Conservation (phyloP, 2,888 invertebrate species). For the Aphidius colemani region DNA sequence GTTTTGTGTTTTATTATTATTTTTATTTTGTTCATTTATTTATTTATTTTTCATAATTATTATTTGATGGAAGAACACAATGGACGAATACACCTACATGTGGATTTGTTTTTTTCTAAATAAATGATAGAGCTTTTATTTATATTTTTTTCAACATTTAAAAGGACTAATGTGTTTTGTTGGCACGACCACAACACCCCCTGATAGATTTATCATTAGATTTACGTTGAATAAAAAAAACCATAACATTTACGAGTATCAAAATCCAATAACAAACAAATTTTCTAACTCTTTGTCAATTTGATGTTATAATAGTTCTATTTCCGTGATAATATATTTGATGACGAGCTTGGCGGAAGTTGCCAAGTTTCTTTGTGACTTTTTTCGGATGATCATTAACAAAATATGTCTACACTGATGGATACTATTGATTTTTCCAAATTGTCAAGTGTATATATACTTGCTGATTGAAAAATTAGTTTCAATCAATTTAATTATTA, state of each 20-base stretch:
- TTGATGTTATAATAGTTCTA: conserved; percentile 36
- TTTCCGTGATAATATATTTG: conserved; percentile 34
- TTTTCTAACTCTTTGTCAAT: conserved; percentile 21
- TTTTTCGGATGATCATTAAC: conserved; percentile 17
- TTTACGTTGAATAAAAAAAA: conserved; percentile 32
- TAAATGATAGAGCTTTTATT: no score
- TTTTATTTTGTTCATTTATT: no score
- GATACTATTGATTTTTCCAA: conserved; percentile 11
- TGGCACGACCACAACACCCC: conserved; percentile 27
- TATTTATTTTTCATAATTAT: no score
- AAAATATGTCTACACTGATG: conserved; percentile 14
- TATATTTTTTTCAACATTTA: no score
- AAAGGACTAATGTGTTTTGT: no score
- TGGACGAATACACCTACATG: no score
- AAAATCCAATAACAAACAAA: conserved; percentile 8
- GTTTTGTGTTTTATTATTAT: neutral
- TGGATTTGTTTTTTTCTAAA: no score
- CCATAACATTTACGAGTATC: conserved; percentile 4
- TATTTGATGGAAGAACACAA: no score
- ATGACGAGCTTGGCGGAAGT: conserved; percentile 2
- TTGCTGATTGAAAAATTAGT: no score
- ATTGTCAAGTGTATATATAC: no score
- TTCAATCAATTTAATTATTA: no score
- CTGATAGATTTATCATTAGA: conserved; percentile 47
- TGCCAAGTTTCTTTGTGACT: conserved; percentile 14